Evolutionary conservation across 64 coral and sea anemone species (phyloP), one percentile per base, ranked within the genome.

Genomic region (Montipora efflorescens): DNA sequence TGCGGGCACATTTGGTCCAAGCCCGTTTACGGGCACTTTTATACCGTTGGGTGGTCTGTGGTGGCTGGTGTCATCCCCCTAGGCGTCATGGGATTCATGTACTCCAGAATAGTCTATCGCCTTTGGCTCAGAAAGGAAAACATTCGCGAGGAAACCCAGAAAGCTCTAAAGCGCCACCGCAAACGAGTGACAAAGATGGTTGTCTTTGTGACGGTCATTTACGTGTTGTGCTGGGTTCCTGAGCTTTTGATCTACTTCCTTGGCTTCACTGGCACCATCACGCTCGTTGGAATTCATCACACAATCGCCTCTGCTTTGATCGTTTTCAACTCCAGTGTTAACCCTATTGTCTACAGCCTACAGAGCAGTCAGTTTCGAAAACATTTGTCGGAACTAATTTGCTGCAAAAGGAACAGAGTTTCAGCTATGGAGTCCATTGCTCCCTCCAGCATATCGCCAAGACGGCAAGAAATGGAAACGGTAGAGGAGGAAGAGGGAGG

Each of bases 11-110:
- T 59, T 5, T 95, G 93, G 93, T 86, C 80, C 66, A 90, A 84
- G 53, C 87, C 89, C 8, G 90, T 77, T 48, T 66, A 59, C 25
- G 93, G 87, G 5, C 82, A 90, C 43, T 68, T 78, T 22, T 95
- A 95, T 47, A 85, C 93, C 5, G 59, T 95, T 83, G 80, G 75
- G 47, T 96, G 95, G 95, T 96, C 93, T 87, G 58, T 93, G 49
- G 77, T 92, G 7, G 91, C 88, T 5, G 95, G 92, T 74, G 75
- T 92, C 15, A 82, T 84, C 7, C 95, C 95, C 3, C 69, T 96
- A 2, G 62, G 83, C 15, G 62, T 93, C 49, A 87, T 93, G 91
- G 83, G 25, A 79, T 53, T 90, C 6, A 43, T 96, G 7, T 96
- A 96, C 79, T 79, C 75, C 8, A 86, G 81, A 80, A 90, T 96